Evolutionary conservation across 2,797 vertebrate genomes (phyloP), one percentile per base, ranked within the genome.

Genomic region (Gastrophryne carolinensis): DNA sequence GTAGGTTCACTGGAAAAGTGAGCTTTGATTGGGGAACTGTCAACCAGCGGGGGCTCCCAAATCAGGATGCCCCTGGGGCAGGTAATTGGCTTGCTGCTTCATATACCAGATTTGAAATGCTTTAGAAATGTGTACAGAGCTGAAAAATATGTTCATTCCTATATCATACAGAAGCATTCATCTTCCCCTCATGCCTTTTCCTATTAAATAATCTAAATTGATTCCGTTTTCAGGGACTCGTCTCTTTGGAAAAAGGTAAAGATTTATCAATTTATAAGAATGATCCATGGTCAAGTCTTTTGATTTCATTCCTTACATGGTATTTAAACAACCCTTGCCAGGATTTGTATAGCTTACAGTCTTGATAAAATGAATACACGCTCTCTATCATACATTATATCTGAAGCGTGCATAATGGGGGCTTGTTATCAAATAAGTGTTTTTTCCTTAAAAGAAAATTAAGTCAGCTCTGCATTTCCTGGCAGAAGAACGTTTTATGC

Each of bases 401-500:
- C 82, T 83, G 68, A 84, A 85, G 58, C 63, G 81, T 61, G 1
- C 71, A 34, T 49, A 77, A 60, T 78, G 83, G 68, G 78, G 80
- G 72, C 39, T 58, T 83, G 65, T 72, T 86, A 68, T 80, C 78
- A 75, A 81, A 83, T 82, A 75, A 82, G 79, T 79, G 79, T 30
- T 71, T 84, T 88, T 85, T 83, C 79, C 80, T 79, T 44, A 24
- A 7, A 60, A 34, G n/a, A n/a, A 86, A 79, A 81, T 70, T 71
- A 67, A 79, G 83, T 79, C 80, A 44, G 75, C 71, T 80, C 76
- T 44, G 69, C 47, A 78, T 86, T 87, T 82, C 75, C 78, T 81
- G 71, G 80, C 80, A 9, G 0, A 81, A 75, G 75, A 80, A 76
- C 73, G 77, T 71, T 84, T 84, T 87, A 82, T 86, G 79, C 73